Evolutionary conservation across 2,888 invertebrate species (phyloP).

Genomic region (Ernsta delagoae): DNA sequence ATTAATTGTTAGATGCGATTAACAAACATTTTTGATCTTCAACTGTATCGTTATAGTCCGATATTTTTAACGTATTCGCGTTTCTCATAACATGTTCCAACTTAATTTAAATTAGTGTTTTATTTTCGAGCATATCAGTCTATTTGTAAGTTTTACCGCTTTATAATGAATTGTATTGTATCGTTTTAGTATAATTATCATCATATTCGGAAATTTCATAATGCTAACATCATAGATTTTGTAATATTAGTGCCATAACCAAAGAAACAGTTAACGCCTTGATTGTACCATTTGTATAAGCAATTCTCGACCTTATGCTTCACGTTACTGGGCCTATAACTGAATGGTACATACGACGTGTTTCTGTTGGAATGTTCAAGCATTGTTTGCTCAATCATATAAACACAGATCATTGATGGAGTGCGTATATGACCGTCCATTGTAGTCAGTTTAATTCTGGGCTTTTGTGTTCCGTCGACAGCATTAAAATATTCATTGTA

Average conservation of each 20-base stretch:
- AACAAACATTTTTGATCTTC: slow-evolving; percentile 7
- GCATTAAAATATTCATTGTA: slow-evolving; percentile 49
- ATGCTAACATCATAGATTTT: slow-evolving; percentile 42
- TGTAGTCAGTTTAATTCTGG: slow-evolving; percentile 50
- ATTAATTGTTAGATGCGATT: background rate
- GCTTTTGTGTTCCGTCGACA: slow-evolving; percentile 35
- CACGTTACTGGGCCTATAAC: background rate
- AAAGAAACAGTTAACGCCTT: slow-evolving; percentile 45
- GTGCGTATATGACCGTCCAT: slow-evolving; percentile 65
- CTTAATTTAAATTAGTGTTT: slow-evolving; percentile 42
- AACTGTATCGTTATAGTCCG: background rate
- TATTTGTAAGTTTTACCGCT: slow-evolving; percentile 9
- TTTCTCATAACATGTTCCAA: slow-evolving; percentile 39
- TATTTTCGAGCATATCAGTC: slow-evolving; percentile 29
- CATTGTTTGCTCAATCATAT: slow-evolving; percentile 61
- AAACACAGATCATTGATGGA: slow-evolving; percentile 43
- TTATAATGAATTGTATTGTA: too few species aligned
- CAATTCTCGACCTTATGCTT: background rate
- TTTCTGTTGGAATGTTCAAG: slow-evolving; percentile 40
- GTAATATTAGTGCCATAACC: slow-evolving; percentile 69
- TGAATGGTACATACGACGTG: slow-evolving; percentile 19
- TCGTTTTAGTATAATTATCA: background rate
- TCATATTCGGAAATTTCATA: slow-evolving; percentile 15
- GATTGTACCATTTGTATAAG: slow-evolving; percentile 49
- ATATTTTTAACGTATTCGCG: slow-evolving; percentile 18